phyloP scores from a whole-genome alignment of 1,140 invertebrate genomes.

The Uloborus diversus region DNA sequence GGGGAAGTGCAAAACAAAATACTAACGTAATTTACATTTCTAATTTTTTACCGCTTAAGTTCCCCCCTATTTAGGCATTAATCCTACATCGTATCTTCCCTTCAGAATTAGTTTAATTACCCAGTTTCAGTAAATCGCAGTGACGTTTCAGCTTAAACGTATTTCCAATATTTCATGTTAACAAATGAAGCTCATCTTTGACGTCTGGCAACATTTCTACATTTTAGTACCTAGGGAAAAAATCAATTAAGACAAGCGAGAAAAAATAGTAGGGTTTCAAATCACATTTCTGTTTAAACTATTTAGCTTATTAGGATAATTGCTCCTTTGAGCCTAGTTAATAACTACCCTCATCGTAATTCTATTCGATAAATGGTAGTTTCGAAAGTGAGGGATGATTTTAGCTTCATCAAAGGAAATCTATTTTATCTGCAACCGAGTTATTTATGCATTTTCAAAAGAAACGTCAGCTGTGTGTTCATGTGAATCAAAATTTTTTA shows the following conservation, averaged over 20 bases:
- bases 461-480: too few species aligned
- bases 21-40: too few species aligned
- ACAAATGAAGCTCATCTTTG: background rate
- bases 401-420: too few species aligned
- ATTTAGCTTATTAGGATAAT: background rate
- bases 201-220: background rate
- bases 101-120: slow-evolving; percentile 2
- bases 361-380: background rate
- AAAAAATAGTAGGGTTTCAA: background rate
- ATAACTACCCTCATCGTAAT: background rate
- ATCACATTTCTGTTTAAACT: background rate
- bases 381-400: too few species aligned
- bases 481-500: too few species aligned
- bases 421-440: too few species aligned
- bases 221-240: background rate
- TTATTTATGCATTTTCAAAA: too few species aligned
- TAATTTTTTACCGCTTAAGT: too few species aligned
- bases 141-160: background rate
- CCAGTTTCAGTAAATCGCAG: background rate
- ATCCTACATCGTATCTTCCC: too few species aligned
- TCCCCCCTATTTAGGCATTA: too few species aligned
- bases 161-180: slow-evolving; percentile 12
- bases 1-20: too few species aligned
- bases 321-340: background rate
- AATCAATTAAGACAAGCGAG: background rate